Conservation (phyloP, 2,113 vertebrate genomes). For the Nettapus auritus region DNA sequence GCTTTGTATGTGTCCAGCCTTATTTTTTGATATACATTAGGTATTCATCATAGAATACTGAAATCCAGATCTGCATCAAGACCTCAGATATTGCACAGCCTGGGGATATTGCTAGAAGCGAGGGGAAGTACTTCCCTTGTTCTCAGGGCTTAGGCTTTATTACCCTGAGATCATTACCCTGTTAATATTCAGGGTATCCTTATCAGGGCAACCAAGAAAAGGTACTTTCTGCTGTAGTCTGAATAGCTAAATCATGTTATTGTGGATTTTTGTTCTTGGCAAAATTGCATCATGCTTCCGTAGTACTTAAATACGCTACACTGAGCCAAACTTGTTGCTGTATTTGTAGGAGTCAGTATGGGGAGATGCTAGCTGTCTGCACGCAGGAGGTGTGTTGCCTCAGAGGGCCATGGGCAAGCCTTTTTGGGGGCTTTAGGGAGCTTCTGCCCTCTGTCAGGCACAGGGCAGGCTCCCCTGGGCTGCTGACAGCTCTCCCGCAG, state of each 20-base stretch:
- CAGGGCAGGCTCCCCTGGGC: background rate
- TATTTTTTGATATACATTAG: background rate
- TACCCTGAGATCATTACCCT: background rate
- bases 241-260: background rate
- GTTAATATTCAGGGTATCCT: background rate
- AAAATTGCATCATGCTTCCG: background rate
- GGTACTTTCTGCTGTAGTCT: background rate
- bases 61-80: background rate
- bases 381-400: background rate
- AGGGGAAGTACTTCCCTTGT: background rate
- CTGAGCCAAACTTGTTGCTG: background rate
- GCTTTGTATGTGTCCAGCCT: background rate
- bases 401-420: accelerated
- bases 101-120: background rate
- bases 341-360: background rate
- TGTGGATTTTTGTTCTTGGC: background rate
- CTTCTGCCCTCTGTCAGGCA: background rate
- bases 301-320: background rate
- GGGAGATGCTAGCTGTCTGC: background rate
- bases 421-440: background rate
- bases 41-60: background rate
- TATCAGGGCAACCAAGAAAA: background rate
- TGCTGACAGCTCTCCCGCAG: background rate
- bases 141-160: background rate
- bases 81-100: background rate